Evolutionary conservation across 2,113 vertebrate species (phyloP), one percentile per base, ranked within the genome.

Genomic region (Xyliphius kryptos): DNA sequence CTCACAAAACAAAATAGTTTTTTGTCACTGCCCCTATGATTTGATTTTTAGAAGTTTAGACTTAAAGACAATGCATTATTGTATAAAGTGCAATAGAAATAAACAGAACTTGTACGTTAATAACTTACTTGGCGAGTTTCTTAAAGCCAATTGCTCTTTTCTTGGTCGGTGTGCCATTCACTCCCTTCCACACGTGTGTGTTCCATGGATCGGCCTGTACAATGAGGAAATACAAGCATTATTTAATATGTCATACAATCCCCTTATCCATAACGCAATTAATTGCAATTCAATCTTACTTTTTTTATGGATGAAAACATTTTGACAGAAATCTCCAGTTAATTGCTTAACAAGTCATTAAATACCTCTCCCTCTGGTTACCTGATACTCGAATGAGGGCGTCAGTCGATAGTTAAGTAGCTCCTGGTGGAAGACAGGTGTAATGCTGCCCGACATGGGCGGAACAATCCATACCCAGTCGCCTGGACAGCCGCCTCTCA

Each of bases 401-500:
- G 92, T 97, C 66, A 99, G 94, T 8, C 80, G 90, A 70, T 99
- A 99, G 84, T 99, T 99, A 76, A 98, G 89, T 95, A 99, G 97
- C 77, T 99, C 96, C 80, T 99, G 96, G 72, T 98, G 94, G 83
- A 97, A 99, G n/a, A 98, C 96, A 0, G 95, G 95, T 1, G 93
- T 99, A 83, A 98, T 92, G 62, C 94, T 97, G 71, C 95, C 91
- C 0, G 96, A 99, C 96, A 99, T 98, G 2, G 96, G 94, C 0
- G 96, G 96, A 13, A 99, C 92, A 0, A 99, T 97, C 96, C 96
- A 99, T n/a, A 97, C 96, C 96, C 96, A 99, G 83, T 99, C 96
- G 0, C 93, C 94, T 0, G 96, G 96, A 38, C 95, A 99, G 36
- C 96, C 96, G 0, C 96, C 96, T 1, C 96, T 89, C 74, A 94